phyloP scores from a whole-genome alignment of 2,888 invertebrate species.

The Zootermopsis nevadensis region DNA sequence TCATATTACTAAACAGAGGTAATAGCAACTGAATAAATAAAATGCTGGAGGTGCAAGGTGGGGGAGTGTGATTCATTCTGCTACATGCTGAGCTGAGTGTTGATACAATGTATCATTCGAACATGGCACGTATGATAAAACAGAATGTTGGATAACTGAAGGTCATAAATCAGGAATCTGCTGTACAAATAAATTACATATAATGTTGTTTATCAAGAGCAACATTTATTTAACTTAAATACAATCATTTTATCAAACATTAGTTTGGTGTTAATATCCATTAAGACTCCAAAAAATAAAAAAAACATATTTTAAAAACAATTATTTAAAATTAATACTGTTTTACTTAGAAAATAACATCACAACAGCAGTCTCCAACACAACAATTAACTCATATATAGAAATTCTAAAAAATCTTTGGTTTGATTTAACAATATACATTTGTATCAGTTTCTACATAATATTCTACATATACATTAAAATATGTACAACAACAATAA shows the following conservation, averaged over 20 bases:
- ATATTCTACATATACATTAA: not conserved
- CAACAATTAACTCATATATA: not conserved
- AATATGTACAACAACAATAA: not conserved
- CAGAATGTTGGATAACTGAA: too few species aligned
- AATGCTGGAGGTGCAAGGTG: too few species aligned
- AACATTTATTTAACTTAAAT: not conserved
- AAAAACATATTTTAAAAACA: not conserved
- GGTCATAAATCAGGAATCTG: too few species aligned
- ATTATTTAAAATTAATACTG: not conserved
- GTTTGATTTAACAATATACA: not conserved
- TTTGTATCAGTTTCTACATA: not conserved
- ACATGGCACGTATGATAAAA: too few species aligned
- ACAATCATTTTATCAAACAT: not conserved
- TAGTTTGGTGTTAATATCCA: not conserved
- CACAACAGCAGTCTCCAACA: not conserved
- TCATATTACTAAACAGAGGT: too few species aligned
- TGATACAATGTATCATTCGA: too few species aligned
- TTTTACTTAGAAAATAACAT: not conserved
- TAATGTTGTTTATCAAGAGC: too few species aligned
- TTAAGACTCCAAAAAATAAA: not conserved
- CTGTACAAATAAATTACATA: too few species aligned
- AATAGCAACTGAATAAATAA: too few species aligned
- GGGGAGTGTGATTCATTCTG: too few species aligned
- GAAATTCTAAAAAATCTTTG: not conserved
- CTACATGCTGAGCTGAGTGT: too few species aligned